phyloP scores from a whole-genome alignment of 2,113 vertebrate genomes.

The Alethe castanea region DNA sequence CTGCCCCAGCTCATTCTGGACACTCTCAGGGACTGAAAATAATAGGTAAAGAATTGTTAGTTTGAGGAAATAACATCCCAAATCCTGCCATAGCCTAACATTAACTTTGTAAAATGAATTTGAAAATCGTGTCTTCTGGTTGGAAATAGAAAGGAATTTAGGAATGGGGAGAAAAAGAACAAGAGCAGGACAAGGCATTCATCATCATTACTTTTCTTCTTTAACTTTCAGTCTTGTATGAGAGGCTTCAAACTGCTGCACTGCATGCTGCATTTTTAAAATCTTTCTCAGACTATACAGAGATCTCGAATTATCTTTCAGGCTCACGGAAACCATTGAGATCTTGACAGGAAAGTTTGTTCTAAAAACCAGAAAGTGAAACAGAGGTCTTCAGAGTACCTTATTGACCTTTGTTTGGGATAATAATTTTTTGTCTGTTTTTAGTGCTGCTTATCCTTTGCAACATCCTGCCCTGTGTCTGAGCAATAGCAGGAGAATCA shows the following conservation, averaged over 20 bases:
- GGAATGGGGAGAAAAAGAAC: background rate
- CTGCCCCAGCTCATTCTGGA: background rate
- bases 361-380: background rate
- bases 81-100: background rate
- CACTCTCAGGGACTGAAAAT: background rate
- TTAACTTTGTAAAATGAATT: background rate
- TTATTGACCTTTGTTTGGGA: background rate
- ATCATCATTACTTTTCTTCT: background rate
- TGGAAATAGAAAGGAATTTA: background rate
- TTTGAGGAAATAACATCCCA: background rate
- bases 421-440: background rate
- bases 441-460: background rate
- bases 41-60: background rate
- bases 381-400: background rate
- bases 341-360: background rate
- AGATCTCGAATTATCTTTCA: background rate
- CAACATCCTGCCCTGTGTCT: background rate
- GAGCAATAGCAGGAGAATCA: conserved; percentile 3
- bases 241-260: background rate
- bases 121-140: background rate
- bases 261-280: background rate
- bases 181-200: background rate
- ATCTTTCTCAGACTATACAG: background rate
- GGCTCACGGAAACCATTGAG: background rate
- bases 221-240: background rate